phyloP scores from a whole-genome alignment of 2,113 vertebrate genomes.

The zebrafish (Danio rerio) region GRCz12tu NC_133176.1:35550501-35551000 shows the following conservation, averaged over 20 bases:
- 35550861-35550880: not conserved
- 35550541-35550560: not conserved
- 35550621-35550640: too few relatives aligned
- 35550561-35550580: not conserved
- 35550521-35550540: not conserved
- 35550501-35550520: not conserved
- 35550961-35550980: slow-evolving; percentile 68
- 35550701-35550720: too few relatives aligned
- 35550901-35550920: not conserved
- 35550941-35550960: slow-evolving; percentile 67
- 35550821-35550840: too few relatives aligned
- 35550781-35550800: too few relatives aligned
- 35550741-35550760: too few relatives aligned
- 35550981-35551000: slow-evolving; percentile 66
- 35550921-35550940: slow-evolving; percentile 59
- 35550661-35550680: too few relatives aligned
- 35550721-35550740: too few relatives aligned
- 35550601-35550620: not conserved
- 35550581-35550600: not conserved
- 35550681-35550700: too few relatives aligned
- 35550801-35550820: too few relatives aligned
- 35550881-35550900: not conserved
- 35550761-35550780: too few relatives aligned
- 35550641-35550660: too few relatives aligned
- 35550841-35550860: too few relatives aligned